Evolutionary conservation across 2,113 vertebrate genomes (phyloP), one percentile per base, ranked within the genome.

Genomic region (Mormoops blainvillei): DNA sequence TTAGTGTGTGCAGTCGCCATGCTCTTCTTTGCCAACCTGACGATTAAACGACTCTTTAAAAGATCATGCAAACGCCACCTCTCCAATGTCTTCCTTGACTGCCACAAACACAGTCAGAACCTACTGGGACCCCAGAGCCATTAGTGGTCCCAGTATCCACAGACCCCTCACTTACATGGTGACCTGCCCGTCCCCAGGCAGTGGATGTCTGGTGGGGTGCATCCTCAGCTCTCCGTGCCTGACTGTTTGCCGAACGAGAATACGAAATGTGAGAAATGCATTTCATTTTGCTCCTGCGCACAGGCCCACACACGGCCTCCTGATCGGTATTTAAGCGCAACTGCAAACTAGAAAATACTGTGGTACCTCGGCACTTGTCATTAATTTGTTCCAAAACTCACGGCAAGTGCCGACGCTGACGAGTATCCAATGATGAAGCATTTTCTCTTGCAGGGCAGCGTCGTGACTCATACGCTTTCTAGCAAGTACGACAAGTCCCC

Each of bases 191-290:
- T 38, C n/a, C 13, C 5, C 6, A 83, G 68, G n/a, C 19, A 41
- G 14, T 0, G 1, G 52, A 16, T 3, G 48, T 58, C 54, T 1
- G 48, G 26, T 7, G 19, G n/a, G 22, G 26, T 33, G 4, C 33
- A 33, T 26, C 84, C 38, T 52, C 4, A 70, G 71, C 84, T 48
- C 65, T 4, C n/a, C 74, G 50, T 0, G n/a, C 78, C 58, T 82
- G 36, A 61, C 5, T 18, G 15, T 45, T 81, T 63, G 56, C 81
- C 13, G 12, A 63, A 11, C 36, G 18, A 41, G 36, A 85, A 18
- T 20, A 65, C 38, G 58, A 61, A 28, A 36, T 3, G 20, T 48
- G 7, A 20, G 36, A 76, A 48, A 74, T 13, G 81, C 48, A 16
- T 63, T 61, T 83, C 61, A 41, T 31, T 65, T 36, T 7, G 9